phyloP scores from a whole-genome alignment of 2,113 vertebrate species.

The Parus major region DNA sequence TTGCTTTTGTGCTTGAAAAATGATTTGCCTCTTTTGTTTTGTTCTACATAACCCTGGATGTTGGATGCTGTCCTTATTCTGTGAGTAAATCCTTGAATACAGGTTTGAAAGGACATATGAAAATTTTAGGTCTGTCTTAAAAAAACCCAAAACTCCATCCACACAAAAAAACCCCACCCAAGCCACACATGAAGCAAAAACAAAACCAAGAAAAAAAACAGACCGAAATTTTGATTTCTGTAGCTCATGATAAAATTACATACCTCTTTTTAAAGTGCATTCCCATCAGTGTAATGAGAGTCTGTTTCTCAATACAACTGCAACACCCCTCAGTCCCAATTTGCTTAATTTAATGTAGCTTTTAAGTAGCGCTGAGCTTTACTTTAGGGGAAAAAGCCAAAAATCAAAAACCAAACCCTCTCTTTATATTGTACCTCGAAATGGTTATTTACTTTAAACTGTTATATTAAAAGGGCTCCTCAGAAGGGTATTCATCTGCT shows the following conservation, averaged over 20 bases:
- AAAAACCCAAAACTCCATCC: neutral
- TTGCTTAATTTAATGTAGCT: neutral
- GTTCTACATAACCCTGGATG: neutral
- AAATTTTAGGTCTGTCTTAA: neutral
- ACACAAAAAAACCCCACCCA: accelerated
- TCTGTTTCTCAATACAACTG: neutral
- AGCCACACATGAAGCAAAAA: neutral
- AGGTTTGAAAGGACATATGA: neutral
- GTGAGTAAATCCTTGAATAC: neutral
- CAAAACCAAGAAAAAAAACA: neutral
- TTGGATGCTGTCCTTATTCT: neutral
- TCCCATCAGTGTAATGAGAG: neutral
- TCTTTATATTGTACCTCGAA: neutral
- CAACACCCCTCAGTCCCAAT: neutral
- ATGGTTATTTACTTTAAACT: slow-evolving; percentile 30
- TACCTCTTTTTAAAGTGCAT: neutral
- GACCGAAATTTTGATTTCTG: neutral
- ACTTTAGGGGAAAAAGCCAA: neutral
- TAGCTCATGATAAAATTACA: neutral
- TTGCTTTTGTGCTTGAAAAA: neutral
- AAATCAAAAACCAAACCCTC: accelerated
- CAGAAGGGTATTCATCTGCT: neutral
- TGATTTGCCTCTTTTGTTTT: neutral
- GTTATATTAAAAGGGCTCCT: slow-evolving; percentile 9
- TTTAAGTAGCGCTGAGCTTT: neutral